Conservation (phyloP, 2,113 vertebrate species). For the Callospermophilus lateralis region DNA sequence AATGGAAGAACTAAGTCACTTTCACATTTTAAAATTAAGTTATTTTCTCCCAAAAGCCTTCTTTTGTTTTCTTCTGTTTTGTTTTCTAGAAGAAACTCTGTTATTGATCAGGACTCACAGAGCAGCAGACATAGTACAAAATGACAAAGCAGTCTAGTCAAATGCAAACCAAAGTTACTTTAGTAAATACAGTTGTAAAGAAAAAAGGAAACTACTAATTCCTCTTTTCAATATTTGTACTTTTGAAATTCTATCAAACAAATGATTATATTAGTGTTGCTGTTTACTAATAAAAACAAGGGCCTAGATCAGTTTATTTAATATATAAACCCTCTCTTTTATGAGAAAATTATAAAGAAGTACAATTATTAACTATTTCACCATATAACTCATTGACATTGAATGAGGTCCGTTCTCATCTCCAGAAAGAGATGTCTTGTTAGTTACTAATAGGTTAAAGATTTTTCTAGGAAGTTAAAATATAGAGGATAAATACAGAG, state of each 20-base stretch:
- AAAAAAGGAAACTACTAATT: neutral
- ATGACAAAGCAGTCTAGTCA: slow-evolving; percentile 55
- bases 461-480: slow-evolving; percentile 56
- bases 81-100: slow-evolving; percentile 44
- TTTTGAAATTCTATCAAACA: slow-evolving; percentile 45
- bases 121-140: neutral
- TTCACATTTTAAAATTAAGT: slow-evolving; percentile 50
- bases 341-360: slow-evolving; percentile 5
- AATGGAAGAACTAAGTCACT: slow-evolving; percentile 40
- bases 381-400: neutral
- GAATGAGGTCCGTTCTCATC: neutral
- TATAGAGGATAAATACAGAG: neutral
- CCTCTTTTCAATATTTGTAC: slow-evolving; percentile 11
- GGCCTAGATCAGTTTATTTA: neutral
- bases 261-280: slow-evolving; percentile 10
- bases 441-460: slow-evolving; percentile 21
- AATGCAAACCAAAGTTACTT: neutral
- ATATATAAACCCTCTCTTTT: neutral
- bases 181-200: neutral
- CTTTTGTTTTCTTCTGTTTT: neutral
- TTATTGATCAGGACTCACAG: slow-evolving; percentile 1
- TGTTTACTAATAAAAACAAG: neutral
- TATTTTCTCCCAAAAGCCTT: slow-evolving; percentile 23
- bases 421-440: neutral
- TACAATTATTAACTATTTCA: neutral